Percentiles rank a stretch among this genome's conserved stretches.
Evolutionary conservation across 1,140 invertebrate species (phyloP).

Genomic region (Aphaenogaster ashmeadi): DNA sequence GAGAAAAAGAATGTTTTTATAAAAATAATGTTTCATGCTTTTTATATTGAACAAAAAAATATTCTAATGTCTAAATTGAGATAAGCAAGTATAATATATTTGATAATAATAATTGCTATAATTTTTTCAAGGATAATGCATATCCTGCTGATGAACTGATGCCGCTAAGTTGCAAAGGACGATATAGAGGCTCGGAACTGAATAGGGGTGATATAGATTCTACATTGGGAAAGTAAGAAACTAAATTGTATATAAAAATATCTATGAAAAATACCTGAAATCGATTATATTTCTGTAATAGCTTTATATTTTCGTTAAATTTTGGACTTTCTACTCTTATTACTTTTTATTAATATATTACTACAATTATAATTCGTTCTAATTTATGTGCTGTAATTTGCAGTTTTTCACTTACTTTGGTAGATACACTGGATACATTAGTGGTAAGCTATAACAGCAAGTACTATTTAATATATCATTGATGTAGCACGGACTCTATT

Average conservation of each 20-base stretch:
- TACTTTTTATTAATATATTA: conserved; percentile 3
- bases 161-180: conserved; percentile 97
- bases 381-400: conserved; percentile 84
- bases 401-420: conserved; percentile 98
- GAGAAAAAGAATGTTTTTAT: background rate
- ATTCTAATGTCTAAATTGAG: conserved; percentile 21
- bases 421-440: conserved; percentile 97
- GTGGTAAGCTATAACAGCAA: conserved; percentile 89
- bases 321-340: background rate
- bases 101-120: background rate
- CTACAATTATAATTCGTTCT: conserved; percentile 8
- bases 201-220: conserved; percentile 98
- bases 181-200: conserved; percentile 95
- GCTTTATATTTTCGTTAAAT: conserved; percentile 20
- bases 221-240: conserved; percentile 97
- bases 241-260: background rate
- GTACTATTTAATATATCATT: background rate
- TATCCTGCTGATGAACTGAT: conserved; percentile 99
- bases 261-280: background rate
- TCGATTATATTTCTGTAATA: background rate
- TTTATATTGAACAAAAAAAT: conserved; percentile 31
- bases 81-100: background rate
- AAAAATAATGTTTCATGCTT: conserved; percentile 26
- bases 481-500: conserved; percentile 11
- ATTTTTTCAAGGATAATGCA: conserved; percentile 92